Base-by-base conservation (phyloP, 1,140 invertebrate species). In the Delia radicum region DNA sequence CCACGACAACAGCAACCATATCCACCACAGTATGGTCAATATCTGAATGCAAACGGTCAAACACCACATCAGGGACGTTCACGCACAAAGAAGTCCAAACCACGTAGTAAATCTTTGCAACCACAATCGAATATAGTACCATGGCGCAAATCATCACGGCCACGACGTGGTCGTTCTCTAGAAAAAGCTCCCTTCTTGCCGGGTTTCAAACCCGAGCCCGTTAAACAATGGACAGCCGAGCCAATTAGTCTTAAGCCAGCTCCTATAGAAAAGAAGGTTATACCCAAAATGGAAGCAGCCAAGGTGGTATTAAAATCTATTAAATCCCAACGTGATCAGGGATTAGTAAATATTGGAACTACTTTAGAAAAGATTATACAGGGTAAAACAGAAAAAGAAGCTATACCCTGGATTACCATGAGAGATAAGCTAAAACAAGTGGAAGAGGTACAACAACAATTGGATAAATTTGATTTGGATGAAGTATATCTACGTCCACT, bases 191-290 rank as follows among this genome's bases (percentile, higher is more conserved):
- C 79, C 10, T 83, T 82, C 76, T 74, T 80, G 26, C 80, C 82
- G 0, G 83, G 82, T 21, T 85, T 81, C 5, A 85, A 85, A 75
- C 84, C 83, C 0, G 85, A 82, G 18, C 85, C 83, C 12, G 77
- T 86, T 12, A 88, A 87, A 71, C 85, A 86, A 21, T 90, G 90
- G 88, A 90, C 86, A 33, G 87, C 90, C 79, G 89, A 91, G 83
- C 85, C 82, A 75, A 87, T 90, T 48, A 88, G 88, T 78, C 79
- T 91, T 13, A 90, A 91, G 79, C 89, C 88, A 24, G 81, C 82
- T 13, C 83, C 83, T 7, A 84, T 86, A 31, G 80, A 86, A 78
- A 83, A 84, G 75, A 85, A 85, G 46, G 84, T 84, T 0, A 80
- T 82, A 13, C 82, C 81, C 0, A 85, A 87, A 69, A 77, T 84